A percentile compares a stretch with the other conserved stretches of the same genome.
Conservation (phyloP, 2,113 vertebrate species). For the Chrysemys picta region DNA sequence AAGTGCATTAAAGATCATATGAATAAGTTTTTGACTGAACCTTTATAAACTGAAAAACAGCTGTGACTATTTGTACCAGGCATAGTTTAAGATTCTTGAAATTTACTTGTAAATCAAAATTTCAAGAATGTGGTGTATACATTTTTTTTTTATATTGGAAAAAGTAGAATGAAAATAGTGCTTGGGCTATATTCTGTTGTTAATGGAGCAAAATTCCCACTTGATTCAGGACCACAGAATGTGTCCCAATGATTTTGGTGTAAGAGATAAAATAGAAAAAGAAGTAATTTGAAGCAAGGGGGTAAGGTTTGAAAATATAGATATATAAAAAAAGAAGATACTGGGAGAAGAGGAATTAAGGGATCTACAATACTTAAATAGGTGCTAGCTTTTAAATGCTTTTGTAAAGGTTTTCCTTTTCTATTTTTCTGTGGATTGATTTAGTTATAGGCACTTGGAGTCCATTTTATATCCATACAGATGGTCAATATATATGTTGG, state of each 20-base stretch:
- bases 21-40: background rate
- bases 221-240: background rate
- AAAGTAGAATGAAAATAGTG: background rate
- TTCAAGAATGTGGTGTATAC: background rate
- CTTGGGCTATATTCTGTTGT: background rate
- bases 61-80: background rate
- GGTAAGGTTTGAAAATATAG: background rate
- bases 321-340: background rate
- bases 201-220: background rate
- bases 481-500: background rate
- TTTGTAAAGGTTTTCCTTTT: conserved; percentile 60
- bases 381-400: fast-evolving
- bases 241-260: background rate
- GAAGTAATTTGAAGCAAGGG: background rate
- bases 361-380: background rate
- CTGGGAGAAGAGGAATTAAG: background rate
- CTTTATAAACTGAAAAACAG: background rate
- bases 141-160: conserved; percentile 35
- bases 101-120: background rate
- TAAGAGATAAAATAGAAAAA: background rate
- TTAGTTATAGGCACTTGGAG: background rate
- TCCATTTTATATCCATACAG: background rate
- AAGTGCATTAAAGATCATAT: background rate
- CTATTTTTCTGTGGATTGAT: background rate
- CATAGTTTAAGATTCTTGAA: conserved; percentile 10